These are phyloP conservation scores for Sebastes aleutianus DNA, from an alignment of 2,797 vertebrate genomes.

Conservation along the genomic window DNA sequence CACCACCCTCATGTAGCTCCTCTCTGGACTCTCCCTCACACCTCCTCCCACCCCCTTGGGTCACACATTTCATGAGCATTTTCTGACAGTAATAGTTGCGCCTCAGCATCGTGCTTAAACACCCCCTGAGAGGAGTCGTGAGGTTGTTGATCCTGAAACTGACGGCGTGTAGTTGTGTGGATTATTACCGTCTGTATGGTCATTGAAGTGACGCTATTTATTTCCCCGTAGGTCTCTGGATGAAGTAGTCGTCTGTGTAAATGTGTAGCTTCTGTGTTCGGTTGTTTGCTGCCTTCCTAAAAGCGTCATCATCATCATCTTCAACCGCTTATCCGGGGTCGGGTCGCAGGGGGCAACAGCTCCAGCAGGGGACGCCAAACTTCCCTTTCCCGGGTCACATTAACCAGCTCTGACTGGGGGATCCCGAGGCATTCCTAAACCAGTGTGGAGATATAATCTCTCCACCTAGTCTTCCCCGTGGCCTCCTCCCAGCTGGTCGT, in stretches of 20 bases:
- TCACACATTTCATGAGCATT: slow-evolving; percentile 31
- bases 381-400: too few relatives aligned
- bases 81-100: slow-evolving; percentile 45
- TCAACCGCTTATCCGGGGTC: too few relatives aligned
- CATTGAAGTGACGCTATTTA: slow-evolving; percentile 46
- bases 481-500: too few relatives aligned
- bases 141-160: slow-evolving; percentile 3
- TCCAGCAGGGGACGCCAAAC: too few relatives aligned
- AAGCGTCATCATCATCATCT: too few relatives aligned
- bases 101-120: slow-evolving; percentile 19
- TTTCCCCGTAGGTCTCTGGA: slow-evolving; percentile 45
- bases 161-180: background rate
- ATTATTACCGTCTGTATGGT: background rate
- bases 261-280: slow-evolving; percentile 41
- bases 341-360: too few relatives aligned
- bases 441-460: too few relatives aligned
- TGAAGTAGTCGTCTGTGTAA: slow-evolving; percentile 40
- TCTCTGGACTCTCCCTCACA: slow-evolving; percentile 19
- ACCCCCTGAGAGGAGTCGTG: background rate
- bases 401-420: too few relatives aligned
- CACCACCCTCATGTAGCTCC: slow-evolving; percentile 24
- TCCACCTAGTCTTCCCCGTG: too few relatives aligned
- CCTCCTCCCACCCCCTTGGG: background rate
- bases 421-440: too few relatives aligned
- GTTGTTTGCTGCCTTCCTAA: slow-evolving; percentile 13